Evolutionary conservation across 2,888 invertebrate genomes (phyloP), one percentile per base, ranked within the genome.

Genomic region (Strigamia maritima): DNA sequence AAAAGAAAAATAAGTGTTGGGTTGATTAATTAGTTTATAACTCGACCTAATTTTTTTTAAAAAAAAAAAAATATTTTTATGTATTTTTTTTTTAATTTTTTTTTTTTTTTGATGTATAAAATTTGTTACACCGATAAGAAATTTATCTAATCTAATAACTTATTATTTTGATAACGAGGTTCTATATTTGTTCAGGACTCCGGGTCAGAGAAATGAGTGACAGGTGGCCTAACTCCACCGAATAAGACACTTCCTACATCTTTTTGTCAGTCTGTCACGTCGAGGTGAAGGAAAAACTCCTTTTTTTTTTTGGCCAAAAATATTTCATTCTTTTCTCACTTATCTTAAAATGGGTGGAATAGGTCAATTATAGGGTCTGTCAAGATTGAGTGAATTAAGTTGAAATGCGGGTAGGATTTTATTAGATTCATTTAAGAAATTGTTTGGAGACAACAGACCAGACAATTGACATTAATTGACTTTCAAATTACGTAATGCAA

Each of bases 241-340:
- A 70, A 28, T 28, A 70, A 70, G 70, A 70, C 28, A 28, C 16
- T 70, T 70, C 70, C 70, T 70, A 28, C 16, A 14, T 70, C 28
- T 70, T 70, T 60, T 70, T 70, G 26, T 28, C 12, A 26, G 14
- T 26, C 14, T 70, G 70, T 70, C 70, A 70, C 70, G 70, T 70
- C 6, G 1, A 28, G 28, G 12, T 70, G 70, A 54, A 19, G 54
- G 19, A 44, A 44, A 54, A 54, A 35, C 10, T 0, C 6, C 54
- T 3, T n/a, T 54, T 16, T 10, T 54, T 54, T 22, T 44, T 60
- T 7, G 4, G 54, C 54, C 54, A 54, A 19, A n/a, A n/a, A n/a
- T n/a, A n/a, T n/a, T 44, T 14, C 22, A 4, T 8, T 60, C 12
- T 60, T 24, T 24, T 14, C 10, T 70, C 16, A 28, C 70, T 70